Percentiles rank a stretch among this genome's conserved stretches.
phyloP scores from a whole-genome alignment of 2,797 vertebrate genomes.

The Oreonectes daqikongensis region DNA sequence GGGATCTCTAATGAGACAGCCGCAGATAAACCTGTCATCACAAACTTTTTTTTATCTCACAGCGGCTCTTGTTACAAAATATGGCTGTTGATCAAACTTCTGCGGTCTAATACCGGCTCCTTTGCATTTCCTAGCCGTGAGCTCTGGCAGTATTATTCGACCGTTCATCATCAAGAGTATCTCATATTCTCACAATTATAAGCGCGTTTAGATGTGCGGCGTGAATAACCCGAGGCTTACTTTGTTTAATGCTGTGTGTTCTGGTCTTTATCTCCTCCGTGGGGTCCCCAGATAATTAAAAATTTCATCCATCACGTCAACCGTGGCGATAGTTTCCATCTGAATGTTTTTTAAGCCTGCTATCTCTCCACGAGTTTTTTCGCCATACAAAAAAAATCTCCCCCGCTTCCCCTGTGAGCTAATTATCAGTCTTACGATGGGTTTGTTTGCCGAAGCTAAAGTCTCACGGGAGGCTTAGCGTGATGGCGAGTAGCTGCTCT shows the following conservation, averaged over 20 bases:
- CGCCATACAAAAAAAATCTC: slow-evolving; percentile 33
- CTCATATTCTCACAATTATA: slow-evolving; percentile 46
- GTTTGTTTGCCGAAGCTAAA: slow-evolving; percentile 50
- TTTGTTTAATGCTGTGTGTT: slow-evolving; percentile 40
- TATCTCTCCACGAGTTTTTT: slow-evolving; percentile 41
- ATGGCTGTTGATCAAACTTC: not conserved
- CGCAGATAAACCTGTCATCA: slow-evolving; percentile 13
- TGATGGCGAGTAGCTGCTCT: slow-evolving; percentile 32
- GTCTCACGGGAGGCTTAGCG: slow-evolving; percentile 44
- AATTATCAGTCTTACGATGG: slow-evolving; percentile 54
- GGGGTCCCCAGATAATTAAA: slow-evolving; percentile 49
- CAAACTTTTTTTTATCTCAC: slow-evolving; percentile 4
- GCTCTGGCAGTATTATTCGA: slow-evolving; percentile 33
- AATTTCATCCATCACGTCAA: slow-evolving; percentile 39
- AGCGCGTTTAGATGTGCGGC: slow-evolving; percentile 36
- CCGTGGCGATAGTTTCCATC: slow-evolving; percentile 24
- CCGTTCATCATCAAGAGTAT: slow-evolving; percentile 28
- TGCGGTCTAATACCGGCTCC: not conserved
- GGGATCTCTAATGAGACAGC: slow-evolving; percentile 35
- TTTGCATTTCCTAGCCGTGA: slow-evolving; percentile 5
- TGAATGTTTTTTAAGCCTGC: slow-evolving; percentile 20
- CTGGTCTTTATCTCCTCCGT: slow-evolving; percentile 40
- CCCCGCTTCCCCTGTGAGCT: slow-evolving; percentile 58
- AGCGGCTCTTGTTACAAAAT: slow-evolving; percentile 15
- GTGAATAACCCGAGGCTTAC: slow-evolving; percentile 40